Conservation (phyloP, 2,888 invertebrate species). For the Halocaridina rubra region DNA sequence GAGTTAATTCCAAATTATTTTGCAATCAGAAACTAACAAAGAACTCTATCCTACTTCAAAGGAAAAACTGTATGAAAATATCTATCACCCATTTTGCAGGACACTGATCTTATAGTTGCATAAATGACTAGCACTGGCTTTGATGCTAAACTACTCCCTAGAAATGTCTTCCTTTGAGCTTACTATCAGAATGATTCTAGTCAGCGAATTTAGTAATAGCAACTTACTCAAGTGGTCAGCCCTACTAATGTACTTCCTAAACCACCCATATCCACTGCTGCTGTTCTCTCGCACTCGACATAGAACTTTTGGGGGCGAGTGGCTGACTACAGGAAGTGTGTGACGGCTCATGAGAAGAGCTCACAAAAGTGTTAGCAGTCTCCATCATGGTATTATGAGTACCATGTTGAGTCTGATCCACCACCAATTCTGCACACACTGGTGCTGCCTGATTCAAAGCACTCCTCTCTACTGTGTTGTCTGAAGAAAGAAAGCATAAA, state of each 20-base stretch:
- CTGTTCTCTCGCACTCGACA: constrained; percentile 30
- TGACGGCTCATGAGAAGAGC: constrained; percentile 13
- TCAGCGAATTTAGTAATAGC: background rate
- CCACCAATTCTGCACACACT: constrained; percentile 23
- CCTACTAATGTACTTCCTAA: constrained; percentile 22
- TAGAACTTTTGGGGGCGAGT: constrained; percentile 21
- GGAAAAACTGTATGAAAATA: too few relatives aligned
- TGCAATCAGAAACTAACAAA: too few relatives aligned
- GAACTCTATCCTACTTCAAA: too few relatives aligned
- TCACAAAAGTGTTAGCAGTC: constrained; percentile 24
- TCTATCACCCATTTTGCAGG: too few relatives aligned
- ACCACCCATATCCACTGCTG: constrained; percentile 52
- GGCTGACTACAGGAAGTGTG: constrained; percentile 6
- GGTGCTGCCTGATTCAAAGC: constrained; percentile 1
- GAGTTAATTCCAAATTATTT: too few relatives aligned
- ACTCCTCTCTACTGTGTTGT: constrained; percentile 36
- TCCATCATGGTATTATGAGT: constrained; percentile 27
- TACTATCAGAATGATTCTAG: background rate
- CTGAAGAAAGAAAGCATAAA: constrained; percentile 39
- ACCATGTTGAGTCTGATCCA: constrained; percentile 17
- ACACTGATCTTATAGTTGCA: too few relatives aligned
- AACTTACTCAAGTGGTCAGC: constrained; percentile 32
- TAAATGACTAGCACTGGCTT: too few relatives aligned
- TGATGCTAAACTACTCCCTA: too few relatives aligned
- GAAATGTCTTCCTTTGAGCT: background rate